These are phyloP conservation scores for Ataeniobius toweri DNA, from an alignment of 2,797 vertebrate genomes.

Conservation along the genomic window DNA sequence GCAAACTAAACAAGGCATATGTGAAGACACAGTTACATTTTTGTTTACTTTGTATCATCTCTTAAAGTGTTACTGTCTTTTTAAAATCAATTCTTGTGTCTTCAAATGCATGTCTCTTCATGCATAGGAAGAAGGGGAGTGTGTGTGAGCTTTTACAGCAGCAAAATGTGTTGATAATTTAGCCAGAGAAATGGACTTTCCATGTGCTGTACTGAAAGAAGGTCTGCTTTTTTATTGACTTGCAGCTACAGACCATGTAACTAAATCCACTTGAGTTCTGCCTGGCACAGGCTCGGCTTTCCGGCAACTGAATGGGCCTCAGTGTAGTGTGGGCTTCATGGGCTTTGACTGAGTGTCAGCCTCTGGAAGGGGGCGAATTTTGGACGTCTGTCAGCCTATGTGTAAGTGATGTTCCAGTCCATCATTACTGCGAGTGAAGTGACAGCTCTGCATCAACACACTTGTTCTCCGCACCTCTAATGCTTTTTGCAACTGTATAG, in stretches of 20 bases:
- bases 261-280: slow-evolving; percentile 51
- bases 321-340: slow-evolving; percentile 56
- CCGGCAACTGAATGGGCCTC: slow-evolving; percentile 57
- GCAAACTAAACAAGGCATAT: slow-evolving; percentile 23
- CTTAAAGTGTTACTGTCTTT: slow-evolving; percentile 7
- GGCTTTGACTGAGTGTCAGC: slow-evolving; percentile 55
- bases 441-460: slow-evolving; percentile 56
- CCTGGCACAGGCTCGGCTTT: slow-evolving; percentile 56
- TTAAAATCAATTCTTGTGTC: slow-evolving; percentile 18
- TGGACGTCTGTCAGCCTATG: slow-evolving; percentile 59
- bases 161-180: slow-evolving; percentile 41
- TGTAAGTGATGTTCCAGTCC: slow-evolving; percentile 64
- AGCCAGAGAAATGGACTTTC: slow-evolving; percentile 62
- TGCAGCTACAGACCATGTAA: slow-evolving; percentile 66
- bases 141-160: slow-evolving; percentile 31
- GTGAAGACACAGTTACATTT: slow-evolving; percentile 31
- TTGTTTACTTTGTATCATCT: slow-evolving; percentile 15
- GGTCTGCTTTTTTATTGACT: slow-evolving; percentile 55
- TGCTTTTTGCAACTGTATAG: slow-evolving; percentile 72
- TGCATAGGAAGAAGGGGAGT: slow-evolving; percentile 33
- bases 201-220: slow-evolving; percentile 55
- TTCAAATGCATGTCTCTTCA: slow-evolving; percentile 19
- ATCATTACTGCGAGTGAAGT: slow-evolving; percentile 58
- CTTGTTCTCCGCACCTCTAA: slow-evolving; percentile 46
- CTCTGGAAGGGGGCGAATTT: slow-evolving; percentile 36